phyloP scores from a whole-genome alignment of 64 coral and sea anemone species.

The Anthopleura sola region DNA sequence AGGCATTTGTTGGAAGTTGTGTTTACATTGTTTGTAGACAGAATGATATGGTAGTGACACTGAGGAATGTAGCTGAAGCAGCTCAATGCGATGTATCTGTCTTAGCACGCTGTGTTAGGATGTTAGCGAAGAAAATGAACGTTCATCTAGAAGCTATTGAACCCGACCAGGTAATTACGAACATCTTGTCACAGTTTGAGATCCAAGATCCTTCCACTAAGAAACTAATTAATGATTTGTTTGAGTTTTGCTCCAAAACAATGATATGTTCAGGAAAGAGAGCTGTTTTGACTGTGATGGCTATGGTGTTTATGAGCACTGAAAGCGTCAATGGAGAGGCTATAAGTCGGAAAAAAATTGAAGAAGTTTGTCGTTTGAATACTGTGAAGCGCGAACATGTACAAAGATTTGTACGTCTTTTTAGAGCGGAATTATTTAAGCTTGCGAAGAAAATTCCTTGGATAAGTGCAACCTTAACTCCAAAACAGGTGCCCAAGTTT shows the following conservation, averaged over 20 bases:
- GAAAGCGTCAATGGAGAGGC: background rate
- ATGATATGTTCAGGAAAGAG: background rate
- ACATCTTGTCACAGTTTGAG: background rate
- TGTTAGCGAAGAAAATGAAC: background rate
- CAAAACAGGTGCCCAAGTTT: background rate
- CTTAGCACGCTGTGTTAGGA: background rate
- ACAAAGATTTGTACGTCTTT: background rate
- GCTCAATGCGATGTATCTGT: background rate
- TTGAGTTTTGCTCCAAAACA: background rate
- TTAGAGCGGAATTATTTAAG: background rate
- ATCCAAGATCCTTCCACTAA: background rate
- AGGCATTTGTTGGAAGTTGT: background rate
- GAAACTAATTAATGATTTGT: background rate
- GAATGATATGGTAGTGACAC: background rate
- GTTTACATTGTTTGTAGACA: conserved; percentile 7
- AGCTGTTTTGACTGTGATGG: background rate
- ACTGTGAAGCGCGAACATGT: background rate
- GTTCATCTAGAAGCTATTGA: background rate
- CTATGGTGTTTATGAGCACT: background rate
- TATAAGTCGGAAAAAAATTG: background rate
- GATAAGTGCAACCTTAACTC: background rate
- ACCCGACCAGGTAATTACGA: background rate
- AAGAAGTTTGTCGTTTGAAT: background rate
- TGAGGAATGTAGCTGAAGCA: background rate
- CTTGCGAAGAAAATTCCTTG: conserved; percentile 9